These are phyloP conservation scores for Conomelus anceps DNA, from an alignment of 2,888 invertebrate species.

Conservation along the genomic window DNA sequence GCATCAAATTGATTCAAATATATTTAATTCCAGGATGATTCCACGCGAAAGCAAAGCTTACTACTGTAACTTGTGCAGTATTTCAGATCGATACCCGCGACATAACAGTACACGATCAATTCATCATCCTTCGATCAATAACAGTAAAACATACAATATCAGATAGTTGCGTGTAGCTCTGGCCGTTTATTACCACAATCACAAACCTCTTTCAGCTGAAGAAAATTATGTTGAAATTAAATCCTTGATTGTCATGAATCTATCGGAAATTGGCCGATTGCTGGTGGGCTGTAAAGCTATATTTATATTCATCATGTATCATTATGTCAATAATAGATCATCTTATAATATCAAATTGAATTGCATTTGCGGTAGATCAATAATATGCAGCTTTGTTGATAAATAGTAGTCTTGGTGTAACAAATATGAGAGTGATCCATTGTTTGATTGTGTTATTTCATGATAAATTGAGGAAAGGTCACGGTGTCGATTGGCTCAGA, in stretches of 20 bases:
- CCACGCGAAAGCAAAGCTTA: too few relatives aligned
- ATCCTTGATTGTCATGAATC: not conserved
- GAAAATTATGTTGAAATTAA: not conserved
- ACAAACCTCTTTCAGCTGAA: not conserved
- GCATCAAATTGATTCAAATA: too few relatives aligned
- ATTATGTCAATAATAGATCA: not conserved
- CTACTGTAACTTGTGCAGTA: not conserved
- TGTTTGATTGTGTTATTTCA: not conserved
- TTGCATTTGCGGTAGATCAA: not conserved
- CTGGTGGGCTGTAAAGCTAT: not conserved
- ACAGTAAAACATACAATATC: not conserved
- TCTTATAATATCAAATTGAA: not conserved
- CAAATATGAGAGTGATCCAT: not conserved
- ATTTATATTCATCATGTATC: not conserved
- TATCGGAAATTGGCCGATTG: not conserved
- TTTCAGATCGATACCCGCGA: not conserved
- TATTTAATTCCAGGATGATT: too few relatives aligned
- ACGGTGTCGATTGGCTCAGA: not conserved
- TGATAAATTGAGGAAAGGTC: not conserved
- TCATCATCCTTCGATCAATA: not conserved
- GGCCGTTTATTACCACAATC: not conserved
- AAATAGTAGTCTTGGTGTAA: not conserved
- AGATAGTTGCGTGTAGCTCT: not conserved
- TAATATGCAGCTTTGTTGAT: not conserved
- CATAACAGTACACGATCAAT: not conserved